Percentiles rank a stretch among this genome's conserved stretches.
phyloP scores from a whole-genome alignment of 2,113 vertebrate species.

The Numenius arquata region DNA sequence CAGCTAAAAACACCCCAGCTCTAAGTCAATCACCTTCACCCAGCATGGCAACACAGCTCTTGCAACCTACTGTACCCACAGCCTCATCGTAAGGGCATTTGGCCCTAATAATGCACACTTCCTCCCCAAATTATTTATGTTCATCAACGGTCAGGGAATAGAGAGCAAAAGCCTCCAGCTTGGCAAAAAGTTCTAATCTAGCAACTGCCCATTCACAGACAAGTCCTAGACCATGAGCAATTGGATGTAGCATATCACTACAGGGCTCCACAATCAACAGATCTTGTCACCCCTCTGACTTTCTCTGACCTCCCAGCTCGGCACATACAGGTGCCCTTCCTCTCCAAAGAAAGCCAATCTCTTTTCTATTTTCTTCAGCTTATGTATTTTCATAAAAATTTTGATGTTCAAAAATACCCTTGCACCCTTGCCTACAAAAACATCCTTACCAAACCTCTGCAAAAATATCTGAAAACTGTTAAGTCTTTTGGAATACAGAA shows the following conservation, averaged over 20 bases:
- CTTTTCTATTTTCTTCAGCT: neutral
- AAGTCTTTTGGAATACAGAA: neutral
- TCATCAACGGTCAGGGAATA: neutral
- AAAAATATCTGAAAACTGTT: neutral
- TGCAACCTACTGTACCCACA: neutral
- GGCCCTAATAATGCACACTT: neutral
- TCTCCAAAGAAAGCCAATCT: neutral
- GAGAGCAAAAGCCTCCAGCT: neutral
- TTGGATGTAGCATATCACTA: neutral
- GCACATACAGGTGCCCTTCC: neutral
- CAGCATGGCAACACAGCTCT: neutral
- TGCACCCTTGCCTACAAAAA: neutral
- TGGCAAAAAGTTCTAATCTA: neutral
- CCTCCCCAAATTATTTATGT: neutral
- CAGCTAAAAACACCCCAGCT: neutral
- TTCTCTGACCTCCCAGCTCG: neutral
- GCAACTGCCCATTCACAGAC: neutral
- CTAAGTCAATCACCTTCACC: neutral
- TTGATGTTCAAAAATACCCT: neutral
- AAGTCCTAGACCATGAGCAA: neutral
- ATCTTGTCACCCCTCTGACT: neutral
- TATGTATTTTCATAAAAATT: neutral
- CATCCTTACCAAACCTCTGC: neutral
- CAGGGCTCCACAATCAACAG: accelerated
- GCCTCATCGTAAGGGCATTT: neutral